Conservation (phyloP, 2,888 invertebrate genomes). For the Lepidonotus clava region DNA sequence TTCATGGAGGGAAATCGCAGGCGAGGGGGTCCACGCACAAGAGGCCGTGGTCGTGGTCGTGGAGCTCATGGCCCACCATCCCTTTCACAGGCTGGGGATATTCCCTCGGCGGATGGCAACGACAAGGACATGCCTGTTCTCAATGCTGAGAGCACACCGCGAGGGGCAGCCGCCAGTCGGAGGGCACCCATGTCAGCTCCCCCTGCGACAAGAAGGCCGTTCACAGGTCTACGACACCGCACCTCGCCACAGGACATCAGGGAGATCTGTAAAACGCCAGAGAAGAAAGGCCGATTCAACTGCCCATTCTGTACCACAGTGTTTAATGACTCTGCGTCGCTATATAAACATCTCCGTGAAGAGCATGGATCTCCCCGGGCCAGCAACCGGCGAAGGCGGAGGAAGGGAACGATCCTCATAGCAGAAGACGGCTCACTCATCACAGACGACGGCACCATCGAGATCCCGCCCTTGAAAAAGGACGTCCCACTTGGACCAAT, state of each 20-base stretch:
- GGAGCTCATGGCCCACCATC: conserved; percentile 31
- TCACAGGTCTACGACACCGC: conserved; percentile 18
- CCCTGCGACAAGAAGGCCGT: conserved; percentile 13
- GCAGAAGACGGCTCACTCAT: conserved; percentile 43
- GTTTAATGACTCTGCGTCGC: conserved; percentile 47
- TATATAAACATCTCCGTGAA: conserved; percentile 47
- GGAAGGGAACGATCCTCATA: conserved; percentile 52
- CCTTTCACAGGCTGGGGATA: not conserved
- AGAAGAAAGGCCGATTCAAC: conserved; percentile 54
- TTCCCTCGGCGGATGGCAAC: not conserved
- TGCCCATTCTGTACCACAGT: conserved; percentile 53
- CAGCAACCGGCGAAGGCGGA: conserved; percentile 44
- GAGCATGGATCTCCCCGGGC: conserved; percentile 51
- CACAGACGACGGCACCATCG: conserved; percentile 40
- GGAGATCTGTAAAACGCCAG: conserved; percentile 46
- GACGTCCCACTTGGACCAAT: conserved; percentile 34
- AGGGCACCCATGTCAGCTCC: conserved; percentile 36
- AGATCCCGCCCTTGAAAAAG: conserved; percentile 38
- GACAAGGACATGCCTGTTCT: conserved; percentile 43
- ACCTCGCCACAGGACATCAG: conserved; percentile 40
- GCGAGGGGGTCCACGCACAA: not conserved
- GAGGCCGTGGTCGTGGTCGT: conserved; percentile 31
- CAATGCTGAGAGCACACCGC: conserved; percentile 15
- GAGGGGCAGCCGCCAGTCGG: not conserved
- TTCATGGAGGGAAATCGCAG: conserved; percentile 21